phyloP scores from a whole-genome alignment of 2,113 vertebrate genomes.

The Dipodomys stephensi region DNA sequence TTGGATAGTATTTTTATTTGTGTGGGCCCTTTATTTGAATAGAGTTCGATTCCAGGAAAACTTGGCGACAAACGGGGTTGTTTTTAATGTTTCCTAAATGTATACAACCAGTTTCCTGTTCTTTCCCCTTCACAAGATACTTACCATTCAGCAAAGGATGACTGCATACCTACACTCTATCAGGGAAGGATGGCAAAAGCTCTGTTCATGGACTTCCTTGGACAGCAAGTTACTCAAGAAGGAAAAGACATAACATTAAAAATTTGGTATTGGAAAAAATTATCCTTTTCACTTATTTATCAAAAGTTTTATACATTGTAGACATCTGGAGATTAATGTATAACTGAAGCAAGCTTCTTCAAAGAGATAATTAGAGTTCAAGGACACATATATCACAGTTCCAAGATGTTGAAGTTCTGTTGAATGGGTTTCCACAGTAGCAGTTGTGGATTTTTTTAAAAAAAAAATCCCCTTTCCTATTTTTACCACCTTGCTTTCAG shows the following conservation, averaged over 20 bases:
- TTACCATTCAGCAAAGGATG: neutral
- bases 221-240: neutral
- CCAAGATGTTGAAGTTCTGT: neutral
- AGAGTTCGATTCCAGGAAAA: neutral
- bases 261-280: neutral
- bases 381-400: neutral
- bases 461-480: neutral
- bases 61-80: neutral
- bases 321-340: neutral
- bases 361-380: neutral
- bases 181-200: neutral
- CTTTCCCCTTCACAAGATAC: constrained; percentile 10
- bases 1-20: neutral
- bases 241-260: neutral
- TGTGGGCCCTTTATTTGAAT: neutral
- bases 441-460: neutral
- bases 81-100: constrained; percentile 39
- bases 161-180: neutral
- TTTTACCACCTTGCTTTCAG: neutral
- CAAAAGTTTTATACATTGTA: neutral
- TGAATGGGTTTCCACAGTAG: neutral
- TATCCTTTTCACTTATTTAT: neutral
- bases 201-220: neutral
- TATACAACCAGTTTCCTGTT: neutral
- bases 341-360: neutral